These are phyloP conservation scores for Ephydatia muelleri DNA, from an alignment of 37 sponge, comb jelly and placozoan species.

Conservation along the genomic window DNA sequence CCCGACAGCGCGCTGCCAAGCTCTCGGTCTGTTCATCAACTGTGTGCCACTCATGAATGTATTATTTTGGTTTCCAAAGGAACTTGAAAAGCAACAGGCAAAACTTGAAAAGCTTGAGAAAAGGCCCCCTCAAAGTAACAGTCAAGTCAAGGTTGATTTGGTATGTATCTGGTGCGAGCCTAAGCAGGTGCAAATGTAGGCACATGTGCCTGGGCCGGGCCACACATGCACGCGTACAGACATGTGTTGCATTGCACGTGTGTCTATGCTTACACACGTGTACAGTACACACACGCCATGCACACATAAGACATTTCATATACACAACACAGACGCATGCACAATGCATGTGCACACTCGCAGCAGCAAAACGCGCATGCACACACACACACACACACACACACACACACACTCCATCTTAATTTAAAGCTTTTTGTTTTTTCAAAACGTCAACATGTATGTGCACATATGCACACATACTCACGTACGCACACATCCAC, in stretches of 20 bases:
- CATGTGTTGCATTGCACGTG: neutral
- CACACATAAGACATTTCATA: neutral
- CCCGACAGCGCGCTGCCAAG: conserved; percentile 52
- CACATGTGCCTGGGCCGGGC: no score
- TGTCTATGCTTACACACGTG: neutral
- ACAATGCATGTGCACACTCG: no score
- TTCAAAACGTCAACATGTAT: neutral
- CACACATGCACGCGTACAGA: neutral
- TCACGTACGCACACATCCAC: no score
- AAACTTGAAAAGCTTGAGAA: conserved; percentile 52
- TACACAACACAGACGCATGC: neutral
- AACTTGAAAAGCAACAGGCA: conserved; percentile 60
- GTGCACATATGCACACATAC: no score
- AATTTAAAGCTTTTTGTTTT: neutral
- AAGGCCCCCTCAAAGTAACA: neutral
- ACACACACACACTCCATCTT: conserved; percentile 1
- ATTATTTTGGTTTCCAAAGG: conserved; percentile 25
- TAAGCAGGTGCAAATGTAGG: no score
- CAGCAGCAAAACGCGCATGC: no score
- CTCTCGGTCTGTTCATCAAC: conserved; percentile 22
- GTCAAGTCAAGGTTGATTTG: no score
- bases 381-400: no score
- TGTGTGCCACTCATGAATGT: neutral
- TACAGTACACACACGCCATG: neutral
- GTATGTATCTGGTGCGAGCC: no score